phyloP scores from a whole-genome alignment of 2,888 invertebrate species.

The Polylopha cassiicola region DNA sequence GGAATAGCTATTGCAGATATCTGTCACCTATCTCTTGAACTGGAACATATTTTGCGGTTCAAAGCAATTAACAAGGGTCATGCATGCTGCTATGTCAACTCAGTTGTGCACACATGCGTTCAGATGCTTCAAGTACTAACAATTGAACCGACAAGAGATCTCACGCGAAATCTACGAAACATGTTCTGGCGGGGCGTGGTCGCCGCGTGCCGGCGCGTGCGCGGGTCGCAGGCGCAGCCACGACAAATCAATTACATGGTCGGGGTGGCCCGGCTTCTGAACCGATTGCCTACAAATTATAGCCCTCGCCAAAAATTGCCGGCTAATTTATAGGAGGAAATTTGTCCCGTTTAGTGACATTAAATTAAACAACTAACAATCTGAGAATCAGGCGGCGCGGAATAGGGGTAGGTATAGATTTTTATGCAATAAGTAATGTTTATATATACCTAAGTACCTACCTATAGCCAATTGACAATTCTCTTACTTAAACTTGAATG shows the following conservation, averaged over 20 bases:
- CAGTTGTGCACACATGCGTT: conserved; percentile 23
- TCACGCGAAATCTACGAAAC: conserved; percentile 52
- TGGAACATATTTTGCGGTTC: conserved; percentile 11
- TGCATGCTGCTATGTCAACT: conserved; percentile 10
- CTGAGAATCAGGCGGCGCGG: no score
- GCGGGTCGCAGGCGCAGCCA: conserved; percentile 44
- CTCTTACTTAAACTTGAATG: no score
- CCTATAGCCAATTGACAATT: no score
- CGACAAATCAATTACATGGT: conserved; percentile 74
- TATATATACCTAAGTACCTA: no score
- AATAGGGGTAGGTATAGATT: no score
- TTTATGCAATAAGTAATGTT: no score
- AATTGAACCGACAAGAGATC: conserved; percentile 39
- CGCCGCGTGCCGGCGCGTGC: conserved; percentile 42
- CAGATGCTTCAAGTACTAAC: conserved; percentile 13
- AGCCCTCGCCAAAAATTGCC: conserved; percentile 53
- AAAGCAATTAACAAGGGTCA: conserved; percentile 16
- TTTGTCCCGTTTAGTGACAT: conserved; percentile 6
- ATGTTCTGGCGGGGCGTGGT: conserved; percentile 40
- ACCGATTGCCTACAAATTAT: conserved; percentile 69
- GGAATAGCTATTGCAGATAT: no score
- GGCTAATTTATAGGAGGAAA: conserved; percentile 56
- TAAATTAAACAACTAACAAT: conserved; percentile 3
- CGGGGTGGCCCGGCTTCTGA: conserved; percentile 57
- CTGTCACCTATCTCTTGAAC: no score